Percentiles rank a stretch among this genome's conserved stretches.
Evolutionary conservation across 2,888 invertebrate genomes (phyloP).

Genomic region (Pyrgus malvae): DNA sequence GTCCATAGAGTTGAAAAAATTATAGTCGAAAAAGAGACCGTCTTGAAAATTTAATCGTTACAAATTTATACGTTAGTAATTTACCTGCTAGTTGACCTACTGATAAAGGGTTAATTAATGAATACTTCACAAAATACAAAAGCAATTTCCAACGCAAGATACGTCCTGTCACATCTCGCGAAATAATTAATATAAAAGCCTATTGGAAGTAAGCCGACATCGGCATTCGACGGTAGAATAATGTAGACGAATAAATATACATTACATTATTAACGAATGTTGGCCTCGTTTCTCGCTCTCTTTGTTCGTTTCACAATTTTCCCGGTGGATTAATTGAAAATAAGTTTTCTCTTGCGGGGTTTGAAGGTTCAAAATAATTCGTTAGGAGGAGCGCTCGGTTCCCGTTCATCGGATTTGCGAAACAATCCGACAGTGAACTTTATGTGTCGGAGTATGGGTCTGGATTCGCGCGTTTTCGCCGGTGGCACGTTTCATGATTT

Average conservation of each 20-base stretch:
- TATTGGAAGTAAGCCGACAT: constrained; percentile 63
- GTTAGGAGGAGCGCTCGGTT: constrained; percentile 61
- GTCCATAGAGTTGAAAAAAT: too few species aligned
- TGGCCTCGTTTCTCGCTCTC: constrained; percentile 80
- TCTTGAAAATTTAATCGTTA: too few species aligned
- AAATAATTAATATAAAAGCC: constrained; percentile 55
- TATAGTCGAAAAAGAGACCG: too few species aligned
- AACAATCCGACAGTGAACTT: constrained; percentile 47
- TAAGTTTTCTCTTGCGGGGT: constrained; percentile 62
- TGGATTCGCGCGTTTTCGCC: constrained; percentile 45
- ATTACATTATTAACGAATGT: constrained; percentile 82
- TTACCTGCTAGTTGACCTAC: not conserved
- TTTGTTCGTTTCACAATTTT: constrained; percentile 78
- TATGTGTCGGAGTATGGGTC: constrained; percentile 46
- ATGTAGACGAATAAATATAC: constrained; percentile 79
- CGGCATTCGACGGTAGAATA: constrained; percentile 58
- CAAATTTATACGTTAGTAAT: too few species aligned
- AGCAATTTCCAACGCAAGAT: not conserved
- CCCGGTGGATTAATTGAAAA: constrained; percentile 65
- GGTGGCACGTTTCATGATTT: constrained; percentile 79
- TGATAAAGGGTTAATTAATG: constrained; percentile 1
- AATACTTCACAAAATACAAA: not conserved
- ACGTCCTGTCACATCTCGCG: constrained; percentile 30
- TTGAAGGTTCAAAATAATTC: constrained; percentile 74
- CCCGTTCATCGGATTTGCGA: constrained; percentile 50